Evolutionary conservation across 1,140 invertebrate species (phyloP).

Genomic region (Pogonus chalceus): DNA sequence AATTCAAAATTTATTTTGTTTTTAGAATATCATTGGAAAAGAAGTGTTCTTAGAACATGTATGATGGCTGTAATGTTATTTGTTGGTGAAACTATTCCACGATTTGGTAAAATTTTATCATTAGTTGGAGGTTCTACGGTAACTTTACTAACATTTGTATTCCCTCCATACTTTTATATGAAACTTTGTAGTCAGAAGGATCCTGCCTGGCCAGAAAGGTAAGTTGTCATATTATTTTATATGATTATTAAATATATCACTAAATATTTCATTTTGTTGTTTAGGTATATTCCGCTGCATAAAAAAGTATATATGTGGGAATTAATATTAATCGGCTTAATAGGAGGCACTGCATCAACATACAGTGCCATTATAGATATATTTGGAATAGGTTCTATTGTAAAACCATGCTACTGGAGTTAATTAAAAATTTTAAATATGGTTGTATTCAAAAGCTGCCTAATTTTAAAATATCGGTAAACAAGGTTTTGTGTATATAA

Average conservation of each 20-base stretch:
- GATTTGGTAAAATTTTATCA: slow-evolving; percentile 59
- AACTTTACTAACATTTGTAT: slow-evolving; percentile 53
- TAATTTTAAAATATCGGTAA: no score
- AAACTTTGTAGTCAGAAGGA: slow-evolving; percentile 38
- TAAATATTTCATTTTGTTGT: slow-evolving; percentile 10
- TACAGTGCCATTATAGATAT: slow-evolving; percentile 48
- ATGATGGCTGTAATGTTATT: slow-evolving; percentile 51
- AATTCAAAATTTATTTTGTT: no score
- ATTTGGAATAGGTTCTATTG: slow-evolving; percentile 33
- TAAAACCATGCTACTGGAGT: slow-evolving; percentile 20
- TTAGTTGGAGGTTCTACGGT: slow-evolving; percentile 62
- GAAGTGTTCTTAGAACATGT: slow-evolving; percentile 44
- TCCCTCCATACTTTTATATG: slow-evolving; percentile 59
- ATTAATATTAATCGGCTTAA: slow-evolving; percentile 47
- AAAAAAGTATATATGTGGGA: slow-evolving; percentile 35
- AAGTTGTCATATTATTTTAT: slow-evolving; percentile 10
- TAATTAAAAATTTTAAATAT: no score
- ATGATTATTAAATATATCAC: background rate
- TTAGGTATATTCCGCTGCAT: slow-evolving; percentile 20
- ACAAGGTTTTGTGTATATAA: no score
- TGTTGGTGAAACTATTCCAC: slow-evolving; percentile 54
- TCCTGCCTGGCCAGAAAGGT: slow-evolving; percentile 31
- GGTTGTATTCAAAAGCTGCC: no score
- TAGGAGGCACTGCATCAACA: slow-evolving; percentile 49
- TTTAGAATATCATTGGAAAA: slow-evolving; percentile 54